Conservation (phyloP, 30 jellyfish, hydroid and myxozoan genomes). For the Haliclystus octoradiatus region DNA sequence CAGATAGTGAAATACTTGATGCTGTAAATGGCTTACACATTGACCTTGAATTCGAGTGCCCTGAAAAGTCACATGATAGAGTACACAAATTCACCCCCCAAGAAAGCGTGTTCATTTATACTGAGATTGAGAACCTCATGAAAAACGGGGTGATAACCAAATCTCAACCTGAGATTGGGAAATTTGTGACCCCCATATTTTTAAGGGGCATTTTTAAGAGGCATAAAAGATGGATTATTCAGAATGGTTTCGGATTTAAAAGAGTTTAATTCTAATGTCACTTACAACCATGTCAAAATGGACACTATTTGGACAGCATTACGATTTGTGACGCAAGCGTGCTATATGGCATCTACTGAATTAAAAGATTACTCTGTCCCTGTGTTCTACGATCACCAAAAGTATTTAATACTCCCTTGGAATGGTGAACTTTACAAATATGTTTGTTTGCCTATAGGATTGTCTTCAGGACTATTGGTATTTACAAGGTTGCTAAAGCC, state of each 20-base stretch:
- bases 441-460: slow-evolving; percentile 22
- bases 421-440: slow-evolving; percentile 9
- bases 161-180: background rate
- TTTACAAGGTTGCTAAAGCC: slow-evolving; percentile 29
- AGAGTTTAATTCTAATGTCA: background rate
- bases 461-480: slow-evolving; percentile 28
- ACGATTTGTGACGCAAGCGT: slow-evolving; percentile 2
- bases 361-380: slow-evolving; percentile 25
- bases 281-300: slow-evolving; percentile 15
- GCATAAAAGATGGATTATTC: background rate
- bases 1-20: background rate
- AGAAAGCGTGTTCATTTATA: background rate
- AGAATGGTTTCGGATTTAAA: background rate
- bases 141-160: background rate
- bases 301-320: slow-evolving; percentile 7
- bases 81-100: no score
- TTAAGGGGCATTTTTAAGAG: no score
- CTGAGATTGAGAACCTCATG: background rate
- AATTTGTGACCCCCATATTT: background rate
- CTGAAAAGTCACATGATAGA: background rate
- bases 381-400: slow-evolving; percentile 4
- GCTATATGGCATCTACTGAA: slow-evolving; percentile 22
- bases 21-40: background rate
- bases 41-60: background rate
- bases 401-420: slow-evolving; percentile 1